Base-by-base conservation (phyloP, 2,113 vertebrate genomes). In the Willisornis vidua region DNA sequence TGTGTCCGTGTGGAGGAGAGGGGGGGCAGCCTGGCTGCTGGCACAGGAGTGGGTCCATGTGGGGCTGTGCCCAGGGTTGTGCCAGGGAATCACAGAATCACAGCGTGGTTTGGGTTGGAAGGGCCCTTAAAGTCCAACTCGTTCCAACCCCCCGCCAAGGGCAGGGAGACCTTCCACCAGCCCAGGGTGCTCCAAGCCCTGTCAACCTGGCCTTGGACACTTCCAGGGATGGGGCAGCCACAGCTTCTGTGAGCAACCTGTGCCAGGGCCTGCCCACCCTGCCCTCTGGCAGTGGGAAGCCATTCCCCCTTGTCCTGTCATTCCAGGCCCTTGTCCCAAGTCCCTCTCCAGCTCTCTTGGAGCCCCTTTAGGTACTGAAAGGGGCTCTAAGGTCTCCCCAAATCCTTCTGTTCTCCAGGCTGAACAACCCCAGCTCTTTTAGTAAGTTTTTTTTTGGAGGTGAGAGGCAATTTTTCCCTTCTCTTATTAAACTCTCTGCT, bases 1-100 rank as follows among this genome's bases (percentile, higher is more conserved):
- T 1, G 0, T 3, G 4, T 22, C 46, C 20, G 12, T 3, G 20
- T 1, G 2, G 46, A 14, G 37, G 20, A 37, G 52, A 2, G 2
- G 0, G 75, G 75, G 52, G 8, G 29, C 14, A 55, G 41, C 65
- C 37, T 6, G 0, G 49, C 45, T 74, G 8, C 46, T 23, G 28
- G 67, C 26, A 45, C 12, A 5, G 18, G 13, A 12, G 48, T 83
- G 18, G 29, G 9, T 13, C 39, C 7, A 29, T 43, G 55, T 10
- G 12, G 9, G 55, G 48, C 63, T 76, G 24, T 54, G 20, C 29
- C 35, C 18, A 48, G 20, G 12, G 8, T 55, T 20, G 6, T 48
- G 63, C 24, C 87, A 76, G 55, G 48, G 29, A 25, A 75, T 55
- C 46, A 29, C 10, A 67, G 28, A n/a, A 39, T 54, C 39, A 23